Base-by-base conservation (phyloP, 2,113 vertebrate genomes). In the Aplodontia rufa region DNA sequence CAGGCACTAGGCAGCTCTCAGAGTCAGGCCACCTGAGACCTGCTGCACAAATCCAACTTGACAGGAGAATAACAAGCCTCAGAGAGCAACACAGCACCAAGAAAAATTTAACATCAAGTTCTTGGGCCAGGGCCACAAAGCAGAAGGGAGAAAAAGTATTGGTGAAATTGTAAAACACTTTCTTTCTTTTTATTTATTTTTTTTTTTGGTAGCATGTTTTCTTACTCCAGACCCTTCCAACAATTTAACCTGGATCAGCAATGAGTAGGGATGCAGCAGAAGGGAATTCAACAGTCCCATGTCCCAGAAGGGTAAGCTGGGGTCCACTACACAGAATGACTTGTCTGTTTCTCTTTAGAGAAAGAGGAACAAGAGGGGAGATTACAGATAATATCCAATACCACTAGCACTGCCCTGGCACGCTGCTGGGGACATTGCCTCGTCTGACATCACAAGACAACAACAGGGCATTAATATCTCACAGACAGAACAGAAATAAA, bases 371-470 rank as follows among this genome's bases (percentile, higher is more conserved):
- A 62, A 60, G 13, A 20, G n/a, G 45, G 8, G 16, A 17, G 7
- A 6, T 5, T 8, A 0, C 3, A 17, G 1, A n/a, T 10, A n/a
- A 51, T 22, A 42, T 13, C 8, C 1, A 24, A 35, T 8, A n/a
- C n/a, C n/a, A n/a, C n/a, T n/a, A n/a, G n/a, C n/a, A n/a, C n/a
- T n/a, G n/a, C n/a, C n/a, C n/a, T n/a, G n/a, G n/a, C n/a, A n/a
- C n/a, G n/a, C n/a, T n/a, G n/a, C n/a, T n/a, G n/a, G n/a, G n/a
- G n/a, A 53, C 55, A 5, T 2, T 24, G 32, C 24, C 40, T 53
- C 51, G 17, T 26, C 24, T 12, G 0, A n/a, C 28, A 30, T 30
- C 64, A 28, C 45, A 60, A 0, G 60, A 8, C 49, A 1, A n/a
- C 28, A 51, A 55, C 6, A 20, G 42, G 42, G 51, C 0, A 10